Conservation (phyloP, 1,140 invertebrate genomes). For the Drosophila kohkoa region DNA sequence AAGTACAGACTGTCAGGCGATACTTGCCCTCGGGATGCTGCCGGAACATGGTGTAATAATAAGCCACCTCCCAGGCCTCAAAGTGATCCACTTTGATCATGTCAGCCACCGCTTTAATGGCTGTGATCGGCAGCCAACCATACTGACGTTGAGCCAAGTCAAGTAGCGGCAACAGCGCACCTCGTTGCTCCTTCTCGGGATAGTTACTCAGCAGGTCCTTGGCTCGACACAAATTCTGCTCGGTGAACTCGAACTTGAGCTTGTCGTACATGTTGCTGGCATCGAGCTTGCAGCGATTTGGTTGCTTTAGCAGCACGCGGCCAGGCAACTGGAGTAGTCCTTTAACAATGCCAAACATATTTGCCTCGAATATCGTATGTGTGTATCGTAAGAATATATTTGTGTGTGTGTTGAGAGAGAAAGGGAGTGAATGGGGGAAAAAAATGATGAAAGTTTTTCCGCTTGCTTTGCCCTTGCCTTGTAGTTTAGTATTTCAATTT, state of each 20-base stretch:
- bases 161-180: conserved; percentile 54
- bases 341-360: conserved; percentile 29
- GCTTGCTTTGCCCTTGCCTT: background rate
- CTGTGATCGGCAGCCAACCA: conserved; percentile 62
- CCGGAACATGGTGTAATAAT: conserved; percentile 54
- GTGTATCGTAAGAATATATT: background rate
- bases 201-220: conserved; percentile 31
- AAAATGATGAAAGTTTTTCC: conserved; percentile 1
- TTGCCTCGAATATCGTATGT: conserved; percentile 1
- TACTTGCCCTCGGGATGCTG: conserved; percentile 37
- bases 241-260: conserved; percentile 53
- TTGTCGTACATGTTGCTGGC: conserved; percentile 23
- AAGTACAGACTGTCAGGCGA: conserved; percentile 49
- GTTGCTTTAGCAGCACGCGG: background rate
- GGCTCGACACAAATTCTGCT: conserved; percentile 31
- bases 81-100: conserved; percentile 48
- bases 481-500: conserved; percentile 45
- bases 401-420: background rate
- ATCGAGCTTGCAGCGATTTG: background rate
- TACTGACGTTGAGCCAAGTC: conserved; percentile 64
- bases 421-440: background rate
- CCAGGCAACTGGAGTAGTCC: background rate
- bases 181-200: conserved; percentile 41
- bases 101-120: conserved; percentile 45
- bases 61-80: conserved; percentile 52